phyloP scores from a whole-genome alignment of 2,797 vertebrate genomes.

The Yasuhikotakia modesta region DNA sequence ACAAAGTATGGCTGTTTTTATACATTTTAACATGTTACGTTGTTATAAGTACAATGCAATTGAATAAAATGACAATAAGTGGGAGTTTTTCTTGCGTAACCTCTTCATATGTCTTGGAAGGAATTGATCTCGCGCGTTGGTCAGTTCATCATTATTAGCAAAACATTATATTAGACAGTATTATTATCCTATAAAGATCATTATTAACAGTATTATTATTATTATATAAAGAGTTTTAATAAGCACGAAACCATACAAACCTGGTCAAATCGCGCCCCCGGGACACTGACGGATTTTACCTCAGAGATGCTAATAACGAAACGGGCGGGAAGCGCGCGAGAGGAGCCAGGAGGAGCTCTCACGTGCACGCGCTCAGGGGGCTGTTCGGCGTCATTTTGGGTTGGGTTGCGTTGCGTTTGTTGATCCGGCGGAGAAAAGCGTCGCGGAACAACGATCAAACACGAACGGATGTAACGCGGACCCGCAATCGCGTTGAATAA shows the following conservation, averaged over 20 bases:
- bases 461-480: slow-evolving; percentile 26
- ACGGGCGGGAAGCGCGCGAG: slow-evolving; percentile 35
- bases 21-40: no score
- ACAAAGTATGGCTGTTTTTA: no score
- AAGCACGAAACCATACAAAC: background rate
- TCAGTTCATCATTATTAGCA: no score
- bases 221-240: background rate
- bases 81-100: no score
- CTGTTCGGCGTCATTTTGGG: slow-evolving; percentile 46
- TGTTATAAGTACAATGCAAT: no score
- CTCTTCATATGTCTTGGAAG: no score
- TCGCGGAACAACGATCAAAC: background rate
- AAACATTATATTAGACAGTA: no score
- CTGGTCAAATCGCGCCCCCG: background rate
- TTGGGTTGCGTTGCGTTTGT: slow-evolving; percentile 51
- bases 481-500: background rate
- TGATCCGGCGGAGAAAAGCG: slow-evolving; percentile 23
- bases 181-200: no score
- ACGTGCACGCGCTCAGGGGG: slow-evolving; percentile 29
- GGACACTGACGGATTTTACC: background rate
- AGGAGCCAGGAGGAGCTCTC: slow-evolving; percentile 50
- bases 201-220: background rate
- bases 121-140: no score
- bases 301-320: background rate
- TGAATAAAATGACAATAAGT: no score